Evolutionary conservation across 2,888 invertebrate species (phyloP).

Genomic region (Drosophila paramelanica): DNA sequence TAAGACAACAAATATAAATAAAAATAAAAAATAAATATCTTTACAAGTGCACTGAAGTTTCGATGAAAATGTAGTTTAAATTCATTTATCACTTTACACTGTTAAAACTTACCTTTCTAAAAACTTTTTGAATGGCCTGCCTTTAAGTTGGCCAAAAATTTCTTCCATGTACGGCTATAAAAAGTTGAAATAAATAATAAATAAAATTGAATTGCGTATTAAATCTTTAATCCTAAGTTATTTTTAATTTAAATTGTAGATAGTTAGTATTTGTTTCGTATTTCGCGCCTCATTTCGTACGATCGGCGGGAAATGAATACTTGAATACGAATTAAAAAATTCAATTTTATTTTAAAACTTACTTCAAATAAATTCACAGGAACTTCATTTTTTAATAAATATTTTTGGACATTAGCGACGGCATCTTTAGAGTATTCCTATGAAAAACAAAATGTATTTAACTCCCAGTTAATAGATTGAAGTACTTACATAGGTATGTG

Average conservation of each 20-base stretch:
- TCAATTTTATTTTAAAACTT: constrained; percentile 66
- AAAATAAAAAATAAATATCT: no score
- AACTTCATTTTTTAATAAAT: constrained; percentile 98
- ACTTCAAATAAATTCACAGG: constrained; percentile 99
- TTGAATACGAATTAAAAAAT: no score
- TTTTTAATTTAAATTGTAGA: no score
- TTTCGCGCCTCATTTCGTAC: no score
- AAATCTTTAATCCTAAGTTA: no score
- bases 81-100: not conserved
- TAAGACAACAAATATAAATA: no score
- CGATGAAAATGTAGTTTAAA: no score
- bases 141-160: constrained; percentile 98
- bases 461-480: not conserved
- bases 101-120: constrained; percentile 94
- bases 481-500: constrained; percentile 97
- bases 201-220: no score
- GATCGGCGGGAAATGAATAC: no score
- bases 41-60: no score
- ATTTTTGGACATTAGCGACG: constrained; percentile 98
- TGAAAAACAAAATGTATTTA: constrained; percentile 63
- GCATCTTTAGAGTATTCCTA: constrained; percentile 99
- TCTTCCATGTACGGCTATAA: constrained; percentile 99
- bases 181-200: constrained; percentile 53
- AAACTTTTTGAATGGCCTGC: constrained; percentile 98
- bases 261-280: no score